Evolutionary conservation across 1,140 invertebrate genomes (phyloP).

Genomic region (Pseudomyrmex dendroicus): DNA sequence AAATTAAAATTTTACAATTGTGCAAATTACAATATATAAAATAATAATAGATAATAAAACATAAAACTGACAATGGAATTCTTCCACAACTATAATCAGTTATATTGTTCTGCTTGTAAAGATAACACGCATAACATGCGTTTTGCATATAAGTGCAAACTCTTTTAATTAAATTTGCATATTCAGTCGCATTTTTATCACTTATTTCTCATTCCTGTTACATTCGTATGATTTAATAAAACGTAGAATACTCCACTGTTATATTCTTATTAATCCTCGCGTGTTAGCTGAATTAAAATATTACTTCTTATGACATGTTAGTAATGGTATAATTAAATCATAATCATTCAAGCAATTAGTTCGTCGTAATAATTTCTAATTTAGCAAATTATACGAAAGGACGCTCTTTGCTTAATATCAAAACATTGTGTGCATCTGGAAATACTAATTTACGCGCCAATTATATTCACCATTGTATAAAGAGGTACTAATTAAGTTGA

Average conservation of each 20-base stretch:
- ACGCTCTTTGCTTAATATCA: not conserved
- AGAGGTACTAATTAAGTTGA: conserved; percentile 34
- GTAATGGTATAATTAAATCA: not conserved
- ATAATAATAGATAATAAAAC: not conserved
- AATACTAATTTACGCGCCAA: not conserved
- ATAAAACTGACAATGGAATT: no score
- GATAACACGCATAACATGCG: not conserved
- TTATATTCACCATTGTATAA: conserved; percentile 2
- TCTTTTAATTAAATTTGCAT: not conserved
- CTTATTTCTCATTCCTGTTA: not conserved
- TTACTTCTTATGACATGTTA: not conserved
- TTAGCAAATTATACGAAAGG: not conserved
- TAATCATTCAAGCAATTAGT: conserved; percentile 2
- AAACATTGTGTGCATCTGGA: not conserved
- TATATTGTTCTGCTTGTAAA: not conserved
- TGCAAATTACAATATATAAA: not conserved
- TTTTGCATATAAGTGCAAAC: not conserved
- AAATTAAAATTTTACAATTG: no score
- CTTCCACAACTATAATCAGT: not conserved
- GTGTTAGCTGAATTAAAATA: not conserved
- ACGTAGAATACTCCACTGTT: not conserved
- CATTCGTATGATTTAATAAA: conserved; percentile 2
- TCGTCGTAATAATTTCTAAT: conserved; percentile 12
- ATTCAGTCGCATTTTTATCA: not conserved
- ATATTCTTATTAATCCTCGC: not conserved